Evolutionary conservation across 2,113 vertebrate species (phyloP), one percentile per base, ranked within the genome.

Genomic region (Perca flavescens): DNA sequence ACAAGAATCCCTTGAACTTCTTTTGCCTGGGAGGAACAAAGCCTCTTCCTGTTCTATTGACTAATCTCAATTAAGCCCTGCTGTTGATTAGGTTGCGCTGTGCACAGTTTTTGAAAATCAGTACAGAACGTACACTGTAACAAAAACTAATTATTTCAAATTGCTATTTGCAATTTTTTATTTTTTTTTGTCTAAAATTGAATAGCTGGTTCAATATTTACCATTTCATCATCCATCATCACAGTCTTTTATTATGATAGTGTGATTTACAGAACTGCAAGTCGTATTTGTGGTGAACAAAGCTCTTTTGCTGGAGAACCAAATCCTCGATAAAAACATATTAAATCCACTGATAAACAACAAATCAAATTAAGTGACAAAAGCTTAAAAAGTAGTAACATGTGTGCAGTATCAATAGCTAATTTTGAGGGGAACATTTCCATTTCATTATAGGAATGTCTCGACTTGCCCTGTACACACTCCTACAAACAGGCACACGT

Each of bases 11-110:
- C 85, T 90, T 88, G 74, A 86, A 93, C 85, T 67, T 79, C 47
- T 77, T 69, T 72, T 54, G 85, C 88, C 83, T 76, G 64, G 8
- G 47, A 73, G 71, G 79, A 77, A 81, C 79, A 89, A 91, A 88
- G 77, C 65, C 7, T 58, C 54, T 65, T 31, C 66, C 21, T 77
- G 77, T 88, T 86, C 43, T 60, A 70, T 43, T 34, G 49, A 60
- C 61, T 86, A 83, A 90, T 88, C 80, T 89, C 80, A 93, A 90
- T 92, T 88, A 90, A 84, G 50, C 54, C 73, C 64, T 21, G 57
- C 66, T 81, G 83, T 80, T 91, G 84, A 92, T 91, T 84, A 77
- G 62, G 50, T 60, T 43, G 69, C 43, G 60, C 49, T 56, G 6
- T 75, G 65, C n/a, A 47, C 19, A 75, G 68, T 65, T 78, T 46